Base-by-base conservation (phyloP, 2,888 invertebrate species). In the Protonemura montana region DNA sequence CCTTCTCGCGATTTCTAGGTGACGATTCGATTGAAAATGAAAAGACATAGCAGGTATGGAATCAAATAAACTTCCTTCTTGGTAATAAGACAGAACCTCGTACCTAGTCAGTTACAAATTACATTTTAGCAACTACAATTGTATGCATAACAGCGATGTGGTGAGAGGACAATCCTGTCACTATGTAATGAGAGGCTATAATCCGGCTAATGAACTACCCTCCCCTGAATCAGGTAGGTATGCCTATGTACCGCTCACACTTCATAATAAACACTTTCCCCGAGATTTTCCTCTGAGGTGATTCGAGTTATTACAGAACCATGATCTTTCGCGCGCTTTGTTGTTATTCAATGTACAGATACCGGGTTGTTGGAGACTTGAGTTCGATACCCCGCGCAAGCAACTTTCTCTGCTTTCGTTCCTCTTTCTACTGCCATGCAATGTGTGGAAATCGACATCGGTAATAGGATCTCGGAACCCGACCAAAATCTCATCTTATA, bases 391-490 rank as follows among this genome's bases (percentile, higher is more conserved):
- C 78, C 78, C 59, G 59, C 59, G 13, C 59, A 1, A 10, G 59
- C 59, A 5, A 78, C 78, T 78, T 78, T 78, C 78, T 78, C 78
- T 28, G 78, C 78, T 78, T 78, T 78, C 78, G 78, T 78, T 78
- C 78, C 27, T 78, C 78, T 78, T 28, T 78, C 28, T 78, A 27
- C 78, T 78, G 28, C 78, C 26, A 25, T 78, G 78, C 78, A 78
- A 78, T 78, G 78, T 78, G 78, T 78, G 28, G 78, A 78, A 78
- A 78, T 78, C 78, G 28, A 27, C 28, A 78, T 35, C 35, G 35
- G 35, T 35, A 35, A 35, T 35, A 35, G 35, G 78, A 27, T 78
- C 78, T 78, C 59, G 59, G 59, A 59, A 59, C 59, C 59, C 13
- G 59, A 59, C 59, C 16, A 59, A 59, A 78, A 78, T 78, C 78